Conservation (phyloP, 2,888 invertebrate species). For the Drosophila cracens region DNA sequence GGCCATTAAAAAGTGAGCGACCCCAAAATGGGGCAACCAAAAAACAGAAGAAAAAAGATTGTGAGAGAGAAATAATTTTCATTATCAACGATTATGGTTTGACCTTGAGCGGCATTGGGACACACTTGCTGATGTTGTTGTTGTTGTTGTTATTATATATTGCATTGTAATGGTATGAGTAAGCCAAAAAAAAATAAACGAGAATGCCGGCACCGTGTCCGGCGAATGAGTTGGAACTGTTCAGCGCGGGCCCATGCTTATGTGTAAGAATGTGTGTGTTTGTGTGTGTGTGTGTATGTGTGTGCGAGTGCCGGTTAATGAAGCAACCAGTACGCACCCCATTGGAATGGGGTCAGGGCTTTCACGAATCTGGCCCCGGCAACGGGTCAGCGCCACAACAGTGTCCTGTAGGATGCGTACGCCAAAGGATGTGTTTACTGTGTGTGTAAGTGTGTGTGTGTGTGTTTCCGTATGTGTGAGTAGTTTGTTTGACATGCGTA, state of each 20-base stretch:
- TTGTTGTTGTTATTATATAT: slow-evolving; percentile 60
- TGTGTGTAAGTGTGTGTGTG: background rate
- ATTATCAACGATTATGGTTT: slow-evolving; percentile 83
- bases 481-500: slow-evolving; percentile 58
- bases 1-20: slow-evolving; percentile 56
- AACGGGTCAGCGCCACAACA: slow-evolving; percentile 31
- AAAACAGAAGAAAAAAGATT: background rate
- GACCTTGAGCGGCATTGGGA: slow-evolving; percentile 82
- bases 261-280: slow-evolving; percentile 17
- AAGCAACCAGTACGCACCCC: slow-evolving; percentile 73
- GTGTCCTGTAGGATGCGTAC: slow-evolving; percentile 40
- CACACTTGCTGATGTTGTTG: slow-evolving; percentile 41
- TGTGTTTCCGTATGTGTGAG: slow-evolving; percentile 20
- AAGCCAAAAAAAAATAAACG: slow-evolving; percentile 57
- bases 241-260: slow-evolving; percentile 37
- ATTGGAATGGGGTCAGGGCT: slow-evolving; percentile 73
- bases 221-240: slow-evolving; percentile 49
- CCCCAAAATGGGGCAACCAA: slow-evolving; percentile 32
- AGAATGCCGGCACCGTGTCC: slow-evolving; percentile 58
- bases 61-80: slow-evolving; percentile 76
- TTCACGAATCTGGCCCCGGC: slow-evolving; percentile 27
- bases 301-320: slow-evolving; percentile 64
- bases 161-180: slow-evolving; percentile 69
- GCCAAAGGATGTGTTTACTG: slow-evolving; percentile 14
- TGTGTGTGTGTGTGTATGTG: slow-evolving; percentile 9